Evolutionary conservation across 1,140 invertebrate species (phyloP), one percentile per base, ranked within the genome.

Genomic region (Solenopsis invicta): DNA sequence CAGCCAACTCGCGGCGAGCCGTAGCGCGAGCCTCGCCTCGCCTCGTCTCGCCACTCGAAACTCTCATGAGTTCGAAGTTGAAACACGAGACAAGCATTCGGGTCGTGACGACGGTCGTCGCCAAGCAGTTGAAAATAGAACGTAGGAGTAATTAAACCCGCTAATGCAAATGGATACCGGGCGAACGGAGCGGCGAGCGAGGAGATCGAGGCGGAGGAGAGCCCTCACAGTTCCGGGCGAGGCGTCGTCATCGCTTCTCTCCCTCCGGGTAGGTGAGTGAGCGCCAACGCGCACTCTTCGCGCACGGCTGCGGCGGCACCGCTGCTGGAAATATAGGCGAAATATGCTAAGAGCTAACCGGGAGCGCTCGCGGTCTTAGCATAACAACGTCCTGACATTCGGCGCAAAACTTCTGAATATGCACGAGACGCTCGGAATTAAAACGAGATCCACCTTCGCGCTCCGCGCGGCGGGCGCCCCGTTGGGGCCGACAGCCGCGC

Each of bases 331-430:
- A 93, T 92, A 93, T 93, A 88, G 90, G 87, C 86, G 87, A 93
- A 92, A 93, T 93, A 93, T 93, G 90, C 90, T 93, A 93, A 93
- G 87, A 93, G 90, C 85, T 81, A 76, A 85, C 77, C 88, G 76
- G 77, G 78, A 56, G 48, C 74, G 86, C 89, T 88, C 85, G 89
- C 78, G 90, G 92, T 93, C 91, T 93, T 93, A 92, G 92, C 92
- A 93, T 93, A 93, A 93, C 92, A 93, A 93, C 90, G 89, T 90
- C 88, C 90, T 89, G 90, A 88, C 90, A 92, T 93, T 93, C 87
- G 91, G 91, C 88, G 92, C 90, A 92, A 91, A 90, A 86, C 85
- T 90, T 89, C 87, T 93, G 93, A 93, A 93, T 93, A 93, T 93
- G 91, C 92, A 93, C 76, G 78, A 90, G 85, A 69, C 41, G 69